Evolutionary conservation across 2,888 invertebrate species (phyloP).

Genomic region (Athrips mouffetella): DNA sequence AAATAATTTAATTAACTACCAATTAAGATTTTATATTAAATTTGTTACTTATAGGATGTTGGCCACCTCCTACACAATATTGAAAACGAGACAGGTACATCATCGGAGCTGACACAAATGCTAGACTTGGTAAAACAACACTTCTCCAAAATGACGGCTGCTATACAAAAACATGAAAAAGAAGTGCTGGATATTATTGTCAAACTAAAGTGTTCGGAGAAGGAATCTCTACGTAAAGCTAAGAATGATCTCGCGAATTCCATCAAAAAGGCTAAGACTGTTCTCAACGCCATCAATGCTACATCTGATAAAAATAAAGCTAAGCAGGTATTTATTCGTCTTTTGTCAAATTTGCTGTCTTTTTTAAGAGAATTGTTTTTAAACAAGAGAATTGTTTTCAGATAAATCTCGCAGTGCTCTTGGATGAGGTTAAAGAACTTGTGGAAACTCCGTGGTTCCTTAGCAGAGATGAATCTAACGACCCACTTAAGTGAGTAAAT

Average conservation of each 20-base stretch:
- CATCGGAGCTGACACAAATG: conserved; percentile 41
- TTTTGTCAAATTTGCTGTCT: neutral
- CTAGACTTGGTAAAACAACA: conserved; percentile 65
- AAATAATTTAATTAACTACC: too few relatives aligned
- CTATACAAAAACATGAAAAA: conserved; percentile 73
- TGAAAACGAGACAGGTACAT: conserved; percentile 45
- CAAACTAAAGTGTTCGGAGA: conserved; percentile 47
- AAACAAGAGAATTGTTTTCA: conserved; percentile 32
- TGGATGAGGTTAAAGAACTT: conserved; percentile 52
- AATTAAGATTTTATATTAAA: too few relatives aligned
- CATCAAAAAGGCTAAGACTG: conserved; percentile 31
- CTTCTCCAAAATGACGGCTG: conserved; percentile 70
- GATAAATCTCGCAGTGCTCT: conserved; percentile 50
- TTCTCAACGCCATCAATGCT: conserved; percentile 8
- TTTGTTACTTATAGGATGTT: conserved; percentile 50
- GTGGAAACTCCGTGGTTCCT: conserved; percentile 57
- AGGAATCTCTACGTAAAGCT: conserved; percentile 46
- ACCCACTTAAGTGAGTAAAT: conserved; percentile 57
- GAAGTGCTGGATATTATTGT: conserved; percentile 53
- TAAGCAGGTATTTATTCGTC: conserved; percentile 46
- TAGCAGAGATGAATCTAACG: conserved; percentile 39
- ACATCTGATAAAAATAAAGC: conserved; percentile 40
- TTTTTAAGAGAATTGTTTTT: conserved; percentile 4
- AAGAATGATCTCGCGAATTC: conserved; percentile 44
- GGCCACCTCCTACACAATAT: conserved; percentile 57